These are phyloP conservation scores for Pterocles orientalis DNA, from an alignment of 2,113 vertebrate species.

Conservation along the genomic window DNA sequence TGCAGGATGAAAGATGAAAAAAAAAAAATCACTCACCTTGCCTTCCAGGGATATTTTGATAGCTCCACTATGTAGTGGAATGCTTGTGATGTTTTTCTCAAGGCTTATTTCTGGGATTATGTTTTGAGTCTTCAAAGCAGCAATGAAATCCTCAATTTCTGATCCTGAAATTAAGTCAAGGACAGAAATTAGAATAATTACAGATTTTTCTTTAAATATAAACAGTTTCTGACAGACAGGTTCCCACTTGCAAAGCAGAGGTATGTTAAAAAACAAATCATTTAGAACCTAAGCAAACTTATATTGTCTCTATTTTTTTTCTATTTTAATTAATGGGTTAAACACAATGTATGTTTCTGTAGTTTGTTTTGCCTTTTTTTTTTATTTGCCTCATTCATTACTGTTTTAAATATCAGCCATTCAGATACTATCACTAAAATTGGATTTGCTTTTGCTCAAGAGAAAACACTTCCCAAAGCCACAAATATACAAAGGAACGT, in stretches of 20 bases:
- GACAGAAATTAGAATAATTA: not conserved
- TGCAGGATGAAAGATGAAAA: not conserved
- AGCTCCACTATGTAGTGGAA: conserved; percentile 84
- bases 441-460: not conserved
- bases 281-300: not conserved
- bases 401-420: not conserved
- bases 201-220: not conserved
- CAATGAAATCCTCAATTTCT: conserved; percentile 85
- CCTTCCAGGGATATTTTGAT: conserved; percentile 81
- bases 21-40: conserved; percentile 74
- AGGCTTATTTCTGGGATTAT: conserved; percentile 81
- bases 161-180: conserved; percentile 71
- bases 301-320: not conserved
- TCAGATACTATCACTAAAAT: not conserved
- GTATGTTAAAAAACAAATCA: not conserved
- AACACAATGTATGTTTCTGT: not conserved
- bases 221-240: not conserved
- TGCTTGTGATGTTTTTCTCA: conserved; percentile 75
- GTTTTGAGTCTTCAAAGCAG: conserved; percentile 82
- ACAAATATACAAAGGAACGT: not conserved
- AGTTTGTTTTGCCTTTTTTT: not conserved
- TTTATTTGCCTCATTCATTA: not conserved
- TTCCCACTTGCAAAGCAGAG: not conserved
- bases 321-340: not conserved
- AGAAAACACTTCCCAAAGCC: not conserved